A percentile compares a stretch with the other conserved stretches of the same genome.
Conservation (phyloP, 2,797 vertebrate genomes). For the Philypnodon macrostomus region DNA sequence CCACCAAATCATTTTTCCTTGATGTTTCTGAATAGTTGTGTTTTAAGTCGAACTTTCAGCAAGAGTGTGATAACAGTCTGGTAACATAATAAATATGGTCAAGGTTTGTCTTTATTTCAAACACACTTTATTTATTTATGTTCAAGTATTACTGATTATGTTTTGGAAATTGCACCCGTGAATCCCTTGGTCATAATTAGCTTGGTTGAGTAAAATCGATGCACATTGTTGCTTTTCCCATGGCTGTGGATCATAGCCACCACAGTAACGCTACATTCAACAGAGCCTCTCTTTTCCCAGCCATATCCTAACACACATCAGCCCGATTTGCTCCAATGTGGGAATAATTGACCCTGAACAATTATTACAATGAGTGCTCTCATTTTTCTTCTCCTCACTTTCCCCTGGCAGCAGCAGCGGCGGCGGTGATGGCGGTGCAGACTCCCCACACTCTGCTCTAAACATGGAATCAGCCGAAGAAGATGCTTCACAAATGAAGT, state of each 20-base stretch:
- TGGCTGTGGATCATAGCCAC: constrained; percentile 40
- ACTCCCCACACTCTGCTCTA: constrained; percentile 37
- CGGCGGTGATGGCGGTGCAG: constrained; percentile 11
- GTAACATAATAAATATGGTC: too few relatives aligned
- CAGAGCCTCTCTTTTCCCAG: constrained; percentile 40
- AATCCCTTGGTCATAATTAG: constrained; percentile 28
- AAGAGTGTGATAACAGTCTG: too few relatives aligned
- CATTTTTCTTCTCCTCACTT: constrained; percentile 66
- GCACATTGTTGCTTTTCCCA: constrained; percentile 31
- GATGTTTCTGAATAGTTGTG: too few relatives aligned
- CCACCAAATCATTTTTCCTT: too few relatives aligned
- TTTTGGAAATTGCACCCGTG: neutral
- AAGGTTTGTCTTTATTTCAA: neutral
- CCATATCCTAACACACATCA: constrained; percentile 63
- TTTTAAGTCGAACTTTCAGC: too few relatives aligned
- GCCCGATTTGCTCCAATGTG: constrained; percentile 69
- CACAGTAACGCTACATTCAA: constrained; percentile 46
- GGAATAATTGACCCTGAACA: constrained; percentile 82
- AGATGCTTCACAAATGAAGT: constrained; percentile 76
- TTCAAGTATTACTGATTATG: too few relatives aligned
- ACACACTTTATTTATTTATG: too few relatives aligned
- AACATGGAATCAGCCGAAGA: constrained; percentile 58
- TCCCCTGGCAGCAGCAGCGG: constrained; percentile 25
- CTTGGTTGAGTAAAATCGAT: constrained; percentile 5
- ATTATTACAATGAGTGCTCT: constrained; percentile 78